Conservation (phyloP, 2,888 invertebrate genomes). For the Epsilonema sp. region DNA sequence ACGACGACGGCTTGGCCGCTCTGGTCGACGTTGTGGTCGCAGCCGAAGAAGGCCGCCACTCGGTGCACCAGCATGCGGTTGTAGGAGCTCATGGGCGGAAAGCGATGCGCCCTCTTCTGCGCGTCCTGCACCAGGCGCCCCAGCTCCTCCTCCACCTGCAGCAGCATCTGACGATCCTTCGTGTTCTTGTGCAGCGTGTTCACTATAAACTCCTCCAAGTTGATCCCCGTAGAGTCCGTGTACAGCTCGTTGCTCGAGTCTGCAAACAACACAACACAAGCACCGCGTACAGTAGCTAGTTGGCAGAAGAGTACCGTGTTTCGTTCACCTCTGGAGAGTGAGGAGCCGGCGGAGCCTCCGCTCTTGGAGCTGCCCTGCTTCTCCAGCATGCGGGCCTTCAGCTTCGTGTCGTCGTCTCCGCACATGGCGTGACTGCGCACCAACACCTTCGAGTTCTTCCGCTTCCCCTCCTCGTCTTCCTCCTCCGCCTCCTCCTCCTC, state of each 20-base stretch:
- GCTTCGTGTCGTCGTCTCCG: conserved; percentile 45
- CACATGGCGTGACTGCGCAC: conserved; percentile 73
- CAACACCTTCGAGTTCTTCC: conserved; percentile 33
- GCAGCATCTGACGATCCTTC: conserved; percentile 60
- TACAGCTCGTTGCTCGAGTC: conserved; percentile 53
- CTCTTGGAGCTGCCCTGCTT: conserved; percentile 22
- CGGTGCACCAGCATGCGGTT: conserved; percentile 87
- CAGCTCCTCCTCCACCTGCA: conserved; percentile 70
- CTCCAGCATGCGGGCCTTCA: conserved; percentile 29
- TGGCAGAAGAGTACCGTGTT: too few relatives aligned
- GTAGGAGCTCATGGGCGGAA: conserved; percentile 81
- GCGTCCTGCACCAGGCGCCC: conserved; percentile 59
- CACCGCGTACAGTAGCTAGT: too few relatives aligned
- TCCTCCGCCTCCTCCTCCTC: background rate
- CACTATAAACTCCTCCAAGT: conserved; percentile 65
- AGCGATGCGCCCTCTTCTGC: conserved; percentile 51
- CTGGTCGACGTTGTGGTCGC: conserved; percentile 77
- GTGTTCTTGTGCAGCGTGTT: conserved; percentile 73
- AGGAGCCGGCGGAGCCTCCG: conserved; percentile 4
- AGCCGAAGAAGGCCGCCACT: conserved; percentile 73
- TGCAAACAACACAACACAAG: conserved; percentile 7
- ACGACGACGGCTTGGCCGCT: conserved; percentile 53
- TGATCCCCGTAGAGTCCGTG: conserved; percentile 52
- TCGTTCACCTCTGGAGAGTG: conserved; percentile 5
- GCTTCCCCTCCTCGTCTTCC: background rate